A percentile compares a stretch with the other conserved stretches of the same genome.
Evolutionary conservation across 2,113 vertebrate species (phyloP).

Genomic region (Siniperca chuatsi): DNA sequence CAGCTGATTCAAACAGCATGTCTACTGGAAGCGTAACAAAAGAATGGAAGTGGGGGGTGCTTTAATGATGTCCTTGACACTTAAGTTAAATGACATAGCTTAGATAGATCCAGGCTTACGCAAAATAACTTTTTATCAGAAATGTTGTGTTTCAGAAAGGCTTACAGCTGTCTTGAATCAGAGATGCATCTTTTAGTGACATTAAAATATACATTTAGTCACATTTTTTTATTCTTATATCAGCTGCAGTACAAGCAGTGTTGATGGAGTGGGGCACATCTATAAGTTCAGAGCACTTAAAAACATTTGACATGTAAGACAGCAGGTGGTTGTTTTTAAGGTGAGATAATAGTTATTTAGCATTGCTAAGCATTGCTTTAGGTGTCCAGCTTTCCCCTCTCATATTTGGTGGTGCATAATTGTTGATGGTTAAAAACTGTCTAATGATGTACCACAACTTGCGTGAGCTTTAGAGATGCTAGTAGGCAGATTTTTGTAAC

Average conservation of each 20-base stretch:
- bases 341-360: neutral
- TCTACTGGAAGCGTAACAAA: constrained; percentile 22
- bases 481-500: neutral
- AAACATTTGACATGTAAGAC: neutral
- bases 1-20: constrained; percentile 39
- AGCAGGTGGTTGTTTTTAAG: neutral
- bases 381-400: neutral
- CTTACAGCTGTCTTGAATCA: neutral
- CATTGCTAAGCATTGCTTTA: neutral
- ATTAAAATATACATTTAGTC: constrained; percentile 6
- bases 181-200: constrained; percentile 3
- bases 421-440: neutral
- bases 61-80: constrained; percentile 65
- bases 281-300: neutral
- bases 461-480: too few relatives aligned
- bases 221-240: neutral
- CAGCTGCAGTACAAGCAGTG: neutral
- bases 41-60: constrained; percentile 19
- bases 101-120: constrained; percentile 26
- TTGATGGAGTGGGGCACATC: neutral
- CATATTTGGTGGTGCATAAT: neutral
- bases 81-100: constrained; percentile 27
- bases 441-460: neutral
- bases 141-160: constrained; percentile 1
- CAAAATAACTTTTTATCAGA: constrained; percentile 12